Evolutionary conservation across 2,888 invertebrate species (phyloP).

Genomic region (Papilio gigon): DNA sequence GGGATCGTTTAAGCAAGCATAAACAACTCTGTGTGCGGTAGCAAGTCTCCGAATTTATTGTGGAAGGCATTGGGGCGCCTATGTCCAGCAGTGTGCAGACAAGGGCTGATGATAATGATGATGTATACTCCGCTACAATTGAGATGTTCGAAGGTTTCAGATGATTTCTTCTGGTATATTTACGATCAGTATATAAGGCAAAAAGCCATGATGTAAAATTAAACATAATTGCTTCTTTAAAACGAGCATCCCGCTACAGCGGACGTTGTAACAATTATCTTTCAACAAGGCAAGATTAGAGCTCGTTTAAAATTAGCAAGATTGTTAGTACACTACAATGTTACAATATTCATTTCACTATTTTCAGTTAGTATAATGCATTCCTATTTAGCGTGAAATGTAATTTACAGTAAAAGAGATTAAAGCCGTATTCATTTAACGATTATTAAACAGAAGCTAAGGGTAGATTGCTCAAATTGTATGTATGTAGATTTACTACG

Average conservation of each 20-base stretch:
- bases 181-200: neutral
- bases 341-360: neutral
- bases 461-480: too few species aligned
- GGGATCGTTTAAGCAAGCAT: too few species aligned
- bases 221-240: neutral
- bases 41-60: neutral
- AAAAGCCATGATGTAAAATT: neutral
- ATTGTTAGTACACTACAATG: neutral
- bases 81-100: too few species aligned
- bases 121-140: too few species aligned
- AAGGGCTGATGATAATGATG: too few species aligned
- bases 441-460: too few species aligned
- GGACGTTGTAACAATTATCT: constrained; percentile 3
- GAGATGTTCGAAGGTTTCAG: neutral
- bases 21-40: neutral
- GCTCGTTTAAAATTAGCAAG: constrained; percentile 3
- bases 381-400: neutral
- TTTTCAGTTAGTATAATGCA: too few species aligned
- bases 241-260: neutral
- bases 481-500: too few species aligned
- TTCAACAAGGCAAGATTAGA: constrained; percentile 4
- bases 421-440: too few species aligned
- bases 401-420: neutral
- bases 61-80: too few species aligned
- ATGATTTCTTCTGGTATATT: neutral